Base-by-base conservation (phyloP, 2,113 vertebrate species). In the Maccullochella peelii region DNA sequence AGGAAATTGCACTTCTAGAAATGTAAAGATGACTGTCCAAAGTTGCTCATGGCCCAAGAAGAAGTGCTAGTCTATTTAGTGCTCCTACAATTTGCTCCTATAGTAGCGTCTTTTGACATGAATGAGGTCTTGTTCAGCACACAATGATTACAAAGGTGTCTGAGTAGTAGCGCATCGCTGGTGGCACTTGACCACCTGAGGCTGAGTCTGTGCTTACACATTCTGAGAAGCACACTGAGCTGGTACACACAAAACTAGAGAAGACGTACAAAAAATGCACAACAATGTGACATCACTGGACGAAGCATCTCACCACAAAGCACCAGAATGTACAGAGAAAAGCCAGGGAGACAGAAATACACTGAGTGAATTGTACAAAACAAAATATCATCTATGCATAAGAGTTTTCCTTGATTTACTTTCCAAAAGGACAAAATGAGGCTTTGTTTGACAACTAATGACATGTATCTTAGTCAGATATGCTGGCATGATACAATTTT, bases 1-100 rank as follows among this genome's bases (percentile, higher is more conserved):
- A 82, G 67, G 79, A 87, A 92, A 90, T 87, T 73, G 88, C 89
- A 90, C 88, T 90, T 87, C 80, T 89, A 83, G 38, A 86, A 87
- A 76, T 82, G 75, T 85, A 84, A 86, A 79, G 78, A 82, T 82
- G 73, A 76, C 49, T 65, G 71, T 74, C 70, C 54, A 87, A 74
- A 62, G 67, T 61, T 65, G 70, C 67, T 80, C 6, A 47, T 76
- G 30, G 79, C 77, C 74, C 77, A 79, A 67, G 49, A 88, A 67
- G 23, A 88, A 74, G 58, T 73, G 40, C 71, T 75, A 54, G 70
- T 85, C 79, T 73, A 79, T 49, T n/a, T 62, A 79, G 52, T 83
- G 77, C 81, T 84, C 59, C 55, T 77, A 88, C 54, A 73, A 16
- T 71, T 74, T 59, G 54, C 54, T 49, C 73, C 79, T 74, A 87